A percentile compares a stretch with the other conserved stretches of the same genome.
phyloP scores from a whole-genome alignment of 2,888 invertebrate species.

The Sminthurides aquaticus region DNA sequence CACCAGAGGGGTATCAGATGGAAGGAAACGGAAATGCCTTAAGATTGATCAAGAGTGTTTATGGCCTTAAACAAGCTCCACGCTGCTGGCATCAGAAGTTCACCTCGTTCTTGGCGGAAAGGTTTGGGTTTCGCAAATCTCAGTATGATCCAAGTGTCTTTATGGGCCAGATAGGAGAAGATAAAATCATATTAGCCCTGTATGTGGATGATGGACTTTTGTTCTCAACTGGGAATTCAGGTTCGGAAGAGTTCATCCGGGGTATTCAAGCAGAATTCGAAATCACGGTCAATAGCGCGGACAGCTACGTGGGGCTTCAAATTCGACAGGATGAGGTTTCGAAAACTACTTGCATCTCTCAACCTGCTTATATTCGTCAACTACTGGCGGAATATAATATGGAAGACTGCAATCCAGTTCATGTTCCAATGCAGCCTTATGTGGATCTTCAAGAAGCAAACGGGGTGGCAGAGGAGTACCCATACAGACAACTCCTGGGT shows the following conservation, averaged over 20 bases:
- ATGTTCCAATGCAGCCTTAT: conserved; percentile 21
- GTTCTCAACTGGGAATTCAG: background rate
- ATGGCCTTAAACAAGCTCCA: conserved; percentile 41
- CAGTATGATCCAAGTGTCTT: conserved; percentile 20
- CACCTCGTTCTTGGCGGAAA: conserved; percentile 10
- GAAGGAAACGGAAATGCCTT: conserved; percentile 9
- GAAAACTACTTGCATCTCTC: conserved; percentile 7
- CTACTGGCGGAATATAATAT: conserved; percentile 19
- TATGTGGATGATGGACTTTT: conserved; percentile 29
- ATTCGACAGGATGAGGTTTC: background rate
- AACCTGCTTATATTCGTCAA: conserved; percentile 2
- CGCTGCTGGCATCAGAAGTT: conserved; percentile 35
- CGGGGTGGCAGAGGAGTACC: background rate
- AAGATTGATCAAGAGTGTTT: conserved; percentile 30
- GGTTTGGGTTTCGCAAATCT: conserved; percentile 17
- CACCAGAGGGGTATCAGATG: conserved; percentile 7
- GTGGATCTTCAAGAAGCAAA: conserved; percentile 9
- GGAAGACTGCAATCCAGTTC: conserved; percentile 16
- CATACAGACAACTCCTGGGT: conserved; percentile 35
- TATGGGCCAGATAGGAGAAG: background rate
- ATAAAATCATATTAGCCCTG: background rate
- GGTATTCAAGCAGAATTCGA: conserved; percentile 11
- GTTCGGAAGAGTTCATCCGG: conserved; percentile 1
- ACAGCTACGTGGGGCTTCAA: conserved; percentile 22
- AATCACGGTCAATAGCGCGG: background rate